Base-by-base conservation (phyloP, 1,140 invertebrate genomes). In the Ostrea denselamellosa region DNA sequence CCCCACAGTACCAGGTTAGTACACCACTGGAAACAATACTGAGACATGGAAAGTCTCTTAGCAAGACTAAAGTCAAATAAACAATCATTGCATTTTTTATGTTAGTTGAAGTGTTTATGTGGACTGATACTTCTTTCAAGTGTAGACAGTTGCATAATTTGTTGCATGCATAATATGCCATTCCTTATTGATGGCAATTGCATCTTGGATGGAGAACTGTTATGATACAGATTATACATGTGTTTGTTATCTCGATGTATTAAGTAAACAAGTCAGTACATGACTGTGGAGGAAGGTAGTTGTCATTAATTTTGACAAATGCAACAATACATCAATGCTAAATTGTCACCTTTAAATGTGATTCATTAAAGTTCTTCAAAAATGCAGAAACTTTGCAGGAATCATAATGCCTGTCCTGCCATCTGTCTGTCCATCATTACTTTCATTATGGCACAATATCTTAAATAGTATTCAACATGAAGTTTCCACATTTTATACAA, bases 231-330 rank as follows among this genome's bases (percentile, higher is more conserved):
- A 28, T 12, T 28, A 77, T 14, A 28, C 22, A 77, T 28, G 28
- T 62, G 56, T 62, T 62, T 62, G 56, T 62, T 62, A 19, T 62
- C 17, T 2, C 1, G n/a, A n/a, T 62, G 7, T 62, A 62, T 62
- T n/a, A n/a, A n/a, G n/a, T n/a, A n/a, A n/a, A n/a, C n/a, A n/a
- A n/a, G n/a, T 14, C 17, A 62, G 56, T 62, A 62, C 68, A 28
- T 1, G 68, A 9, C 25, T 9, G 22, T 77, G 12, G 25, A 77
- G 34, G 5, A 44, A 5, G 34, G 34, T 44, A 44, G 34, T 44
- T 44, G 28, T 77, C 28, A 77, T 77, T 28, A 28, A 77, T 77
- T 77, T 77, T 77, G 25, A 77, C 68, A 77, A 77, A 17, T 34
- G 25, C 68, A 34, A 25, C 68, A 77, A 77, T 77, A 77, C 25